These are phyloP conservation scores for Teleogryllus occipitalis DNA, from an alignment of 1,140 invertebrate genomes.

Conservation along the genomic window DNA sequence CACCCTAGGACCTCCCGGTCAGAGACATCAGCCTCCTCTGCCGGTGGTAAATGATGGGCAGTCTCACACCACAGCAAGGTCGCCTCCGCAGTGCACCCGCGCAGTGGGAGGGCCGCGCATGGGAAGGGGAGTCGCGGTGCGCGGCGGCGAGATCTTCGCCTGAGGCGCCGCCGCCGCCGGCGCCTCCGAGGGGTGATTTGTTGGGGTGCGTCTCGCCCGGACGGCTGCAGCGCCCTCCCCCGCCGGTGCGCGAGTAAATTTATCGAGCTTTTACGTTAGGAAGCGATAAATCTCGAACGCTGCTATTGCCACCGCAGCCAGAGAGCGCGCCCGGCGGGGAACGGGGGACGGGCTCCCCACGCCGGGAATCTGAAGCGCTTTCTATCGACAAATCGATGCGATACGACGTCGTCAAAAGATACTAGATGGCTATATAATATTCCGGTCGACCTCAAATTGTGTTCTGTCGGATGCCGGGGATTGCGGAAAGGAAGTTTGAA, in stretches of 20 bases:
- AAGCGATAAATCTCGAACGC: neutral
- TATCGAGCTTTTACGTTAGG: constrained; percentile 1
- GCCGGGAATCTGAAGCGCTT: neutral
- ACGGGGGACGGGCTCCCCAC: neutral
- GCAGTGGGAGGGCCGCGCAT: too few species aligned
- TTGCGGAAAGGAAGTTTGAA: too few species aligned
- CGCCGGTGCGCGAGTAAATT: neutral
- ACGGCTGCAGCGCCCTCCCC: neutral
- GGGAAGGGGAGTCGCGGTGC: too few species aligned
- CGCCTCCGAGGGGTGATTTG: neutral
- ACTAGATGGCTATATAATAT: too few species aligned
- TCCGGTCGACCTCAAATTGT: too few species aligned
- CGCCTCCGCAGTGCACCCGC: too few species aligned
- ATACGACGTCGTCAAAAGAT: neutral
- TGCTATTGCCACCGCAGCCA: neutral
- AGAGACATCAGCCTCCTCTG: too few species aligned
- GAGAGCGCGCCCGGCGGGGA: neutral
- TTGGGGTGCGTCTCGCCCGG: neutral
- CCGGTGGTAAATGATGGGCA: too few species aligned
- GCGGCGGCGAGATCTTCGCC: neutral
- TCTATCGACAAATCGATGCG: neutral
- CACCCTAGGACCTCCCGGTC: too few species aligned
- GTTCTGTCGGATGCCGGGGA: too few species aligned
- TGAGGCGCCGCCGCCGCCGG: too few species aligned
- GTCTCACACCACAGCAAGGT: too few species aligned